A percentile compares a stretch with the other conserved stretches of the same genome.
These are phyloP conservation scores for Paradoxurus hermaphroditus DNA, from an alignment of 2,113 vertebrate genomes.

Conservation along the genomic window DNA sequence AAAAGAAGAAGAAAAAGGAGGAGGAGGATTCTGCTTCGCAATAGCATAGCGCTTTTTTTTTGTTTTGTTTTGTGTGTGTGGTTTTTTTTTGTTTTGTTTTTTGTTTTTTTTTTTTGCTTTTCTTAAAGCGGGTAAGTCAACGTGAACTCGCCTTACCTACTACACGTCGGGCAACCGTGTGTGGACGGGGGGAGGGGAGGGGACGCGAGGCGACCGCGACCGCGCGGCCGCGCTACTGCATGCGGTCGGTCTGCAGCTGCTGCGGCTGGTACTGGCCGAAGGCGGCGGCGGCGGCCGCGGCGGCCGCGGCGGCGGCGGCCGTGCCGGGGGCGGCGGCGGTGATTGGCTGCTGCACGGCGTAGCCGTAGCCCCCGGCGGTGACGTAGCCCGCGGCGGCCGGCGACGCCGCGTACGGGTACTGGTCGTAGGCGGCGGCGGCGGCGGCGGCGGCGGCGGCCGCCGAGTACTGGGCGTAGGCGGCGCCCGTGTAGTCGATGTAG, in stretches of 20 bases:
- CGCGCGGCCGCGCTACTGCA: slow-evolving; percentile 86
- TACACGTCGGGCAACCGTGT: slow-evolving; percentile 76
- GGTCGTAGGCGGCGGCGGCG: slow-evolving; percentile 91
- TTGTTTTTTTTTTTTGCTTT: background rate
- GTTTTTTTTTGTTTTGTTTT: slow-evolving; percentile 3
- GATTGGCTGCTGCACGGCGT: slow-evolving; percentile 94
- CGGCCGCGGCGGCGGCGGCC: slow-evolving; percentile 89
- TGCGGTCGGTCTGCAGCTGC: slow-evolving; percentile 97
- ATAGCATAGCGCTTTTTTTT: slow-evolving; percentile 60
- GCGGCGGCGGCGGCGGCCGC: slow-evolving; percentile 86
- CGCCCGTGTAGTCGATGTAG: slow-evolving; percentile 97
- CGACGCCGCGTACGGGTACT: slow-evolving; percentile 96
- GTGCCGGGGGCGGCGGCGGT: slow-evolving; percentile 89
- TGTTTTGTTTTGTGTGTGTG: background rate
- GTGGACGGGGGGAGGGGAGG: no score
- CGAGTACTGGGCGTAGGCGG: slow-evolving; percentile 96
- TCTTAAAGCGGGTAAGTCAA: slow-evolving; percentile 82
- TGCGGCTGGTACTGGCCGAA: slow-evolving; percentile 97
- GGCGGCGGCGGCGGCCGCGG: slow-evolving; percentile 90
- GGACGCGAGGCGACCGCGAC: background rate
- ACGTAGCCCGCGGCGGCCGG: slow-evolving; percentile 93
- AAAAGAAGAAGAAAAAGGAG: slow-evolving; percentile 6
- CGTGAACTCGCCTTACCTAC: slow-evolving; percentile 77
- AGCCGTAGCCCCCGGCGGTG: slow-evolving; percentile 93
- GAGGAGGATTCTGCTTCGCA: slow-evolving; percentile 59